Evolutionary conservation across 2,888 invertebrate genomes (phyloP), one percentile per base, ranked within the genome.

Genomic region (Baccha elongata): DNA sequence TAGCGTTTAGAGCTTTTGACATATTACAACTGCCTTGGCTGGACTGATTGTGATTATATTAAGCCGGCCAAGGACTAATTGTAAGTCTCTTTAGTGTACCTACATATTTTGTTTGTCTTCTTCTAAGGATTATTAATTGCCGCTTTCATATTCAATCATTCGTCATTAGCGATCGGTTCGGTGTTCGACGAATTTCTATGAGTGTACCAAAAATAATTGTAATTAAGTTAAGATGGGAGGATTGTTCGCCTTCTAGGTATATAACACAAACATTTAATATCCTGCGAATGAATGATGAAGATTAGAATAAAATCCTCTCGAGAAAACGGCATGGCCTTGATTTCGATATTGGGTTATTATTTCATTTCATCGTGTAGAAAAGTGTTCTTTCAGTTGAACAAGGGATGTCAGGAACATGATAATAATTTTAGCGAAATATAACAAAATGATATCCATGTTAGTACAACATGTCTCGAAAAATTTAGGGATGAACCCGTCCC

Each of bases 91-190:
- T 58, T 40, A 32, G 21, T 37, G 48, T 4, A 21, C 7, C 52
- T 23, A 21, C 21, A n/a, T 46, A 21, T 46, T 21, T 29, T 35
- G 19, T n/a, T 42, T 40, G 40, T n/a, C 64, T 58, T 37, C 40
- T 40, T 26, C 37, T 15, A 42, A 76, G 72, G 78, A 64, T 78
- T 83, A 78, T 83, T 83, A 83, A 83, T 83, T 83, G 68, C 55
- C 72, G 62, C 78, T 68, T 83, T 78, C 68, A 68, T 78, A 83
- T 78, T 72, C 78, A 72, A 83, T 83, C 78, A 83, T 72, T 72
- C 78, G 72, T 83, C 81, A 71, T 52, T 67, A 76, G 65, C 62
- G 72, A 78, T 76, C 60, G 40, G 52, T 32, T 76, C 60, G 40
- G 52, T 32, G 60, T 23, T 23, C 26, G 50, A 26, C 35, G 21